phyloP scores from a whole-genome alignment of 2,888 invertebrate genomes.

The Subacronicta megacephala region DNA sequence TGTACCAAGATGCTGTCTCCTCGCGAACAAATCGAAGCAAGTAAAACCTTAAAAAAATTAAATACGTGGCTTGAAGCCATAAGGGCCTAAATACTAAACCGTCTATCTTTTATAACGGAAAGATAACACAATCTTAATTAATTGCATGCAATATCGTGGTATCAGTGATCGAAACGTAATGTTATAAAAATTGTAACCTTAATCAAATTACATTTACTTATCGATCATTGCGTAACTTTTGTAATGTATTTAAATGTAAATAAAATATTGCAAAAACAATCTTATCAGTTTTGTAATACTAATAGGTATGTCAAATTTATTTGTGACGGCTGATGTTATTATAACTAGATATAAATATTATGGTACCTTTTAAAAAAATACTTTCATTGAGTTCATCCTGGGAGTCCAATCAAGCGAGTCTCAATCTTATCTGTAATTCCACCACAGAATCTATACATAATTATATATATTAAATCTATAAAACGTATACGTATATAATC shows the following conservation, averaged over 20 bases:
- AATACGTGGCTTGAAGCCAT: background rate
- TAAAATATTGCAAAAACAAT: conserved; percentile 31
- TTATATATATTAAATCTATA: no score
- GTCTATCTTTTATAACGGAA: conserved; percentile 8
- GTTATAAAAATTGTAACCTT: conserved; percentile 34
- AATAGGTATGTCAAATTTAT: conserved; percentile 8
- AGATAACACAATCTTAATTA: conserved; percentile 58
- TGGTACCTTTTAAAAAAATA: no score
- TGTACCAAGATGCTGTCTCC: no score
- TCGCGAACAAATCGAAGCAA: no score
- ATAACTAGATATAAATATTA: no score
- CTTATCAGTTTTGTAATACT: conserved; percentile 30
- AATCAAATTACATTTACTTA: conserved; percentile 46
- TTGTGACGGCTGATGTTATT: conserved; percentile 23
- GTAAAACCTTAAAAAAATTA: no score
- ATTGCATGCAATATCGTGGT: conserved; percentile 71
- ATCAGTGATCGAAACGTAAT: conserved; percentile 58
- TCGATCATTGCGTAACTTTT: conserved; percentile 28
- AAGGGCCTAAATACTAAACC: background rate
- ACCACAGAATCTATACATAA: no score
- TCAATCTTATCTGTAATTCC: no score
- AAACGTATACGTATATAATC: no score
- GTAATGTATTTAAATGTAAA: conserved; percentile 17
- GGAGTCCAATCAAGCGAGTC: no score
- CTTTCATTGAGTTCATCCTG: no score